phyloP scores from a whole-genome alignment of 2,113 vertebrate genomes.

The Malaclemys terrapin region DNA sequence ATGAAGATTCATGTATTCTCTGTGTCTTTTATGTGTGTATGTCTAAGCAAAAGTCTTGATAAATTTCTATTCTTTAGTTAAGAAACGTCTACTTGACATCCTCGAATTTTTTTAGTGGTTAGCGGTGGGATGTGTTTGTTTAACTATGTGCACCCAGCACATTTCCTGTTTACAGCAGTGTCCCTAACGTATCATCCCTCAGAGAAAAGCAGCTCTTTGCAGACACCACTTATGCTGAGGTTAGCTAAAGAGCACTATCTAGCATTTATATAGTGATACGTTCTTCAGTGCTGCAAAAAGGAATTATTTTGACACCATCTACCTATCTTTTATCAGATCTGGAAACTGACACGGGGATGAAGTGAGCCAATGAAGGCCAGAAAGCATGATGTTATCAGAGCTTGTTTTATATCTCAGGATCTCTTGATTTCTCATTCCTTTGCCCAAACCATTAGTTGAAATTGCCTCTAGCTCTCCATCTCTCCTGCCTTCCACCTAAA shows the following conservation, averaged over 20 bases:
- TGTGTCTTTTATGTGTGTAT: not conserved
- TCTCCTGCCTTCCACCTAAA: constrained; percentile 2
- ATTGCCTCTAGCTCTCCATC: not conserved
- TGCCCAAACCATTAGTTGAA: not conserved
- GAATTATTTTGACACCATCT: not conserved
- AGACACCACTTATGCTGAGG: not conserved
- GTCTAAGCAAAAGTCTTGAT: not conserved
- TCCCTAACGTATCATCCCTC: not conserved
- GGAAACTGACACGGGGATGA: not conserved
- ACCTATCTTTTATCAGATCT: not conserved
- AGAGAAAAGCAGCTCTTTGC: not conserved
- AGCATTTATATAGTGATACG: not conserved
- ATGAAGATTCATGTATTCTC: not conserved
- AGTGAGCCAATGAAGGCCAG: not conserved
- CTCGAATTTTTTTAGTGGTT: not conserved
- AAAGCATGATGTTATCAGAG: not conserved
- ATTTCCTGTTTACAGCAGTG: not conserved
- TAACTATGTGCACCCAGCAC: not conserved
- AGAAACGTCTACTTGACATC: not conserved
- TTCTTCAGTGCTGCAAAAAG: not conserved
- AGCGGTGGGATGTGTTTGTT: not conserved
- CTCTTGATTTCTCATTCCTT: not conserved
- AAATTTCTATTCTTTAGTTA: not conserved
- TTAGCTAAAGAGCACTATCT: rapidly evolving
- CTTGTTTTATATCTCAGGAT: not conserved